These are phyloP conservation scores for Andricus curvator DNA, from an alignment of 2,888 invertebrate species.

Conservation along the genomic window DNA sequence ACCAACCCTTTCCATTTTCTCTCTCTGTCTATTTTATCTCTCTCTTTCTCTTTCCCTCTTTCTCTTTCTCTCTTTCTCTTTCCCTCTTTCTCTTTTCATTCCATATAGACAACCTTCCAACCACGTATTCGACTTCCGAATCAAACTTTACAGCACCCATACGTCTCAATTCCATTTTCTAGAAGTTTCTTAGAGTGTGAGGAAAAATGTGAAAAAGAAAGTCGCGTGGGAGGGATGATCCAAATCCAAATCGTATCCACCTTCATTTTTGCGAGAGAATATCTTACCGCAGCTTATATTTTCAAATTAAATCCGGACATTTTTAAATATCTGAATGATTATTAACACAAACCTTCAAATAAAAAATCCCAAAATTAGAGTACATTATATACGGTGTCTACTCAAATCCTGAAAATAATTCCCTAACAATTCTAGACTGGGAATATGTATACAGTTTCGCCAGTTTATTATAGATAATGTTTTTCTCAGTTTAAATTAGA, in stretches of 20 bases:
- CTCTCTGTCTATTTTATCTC: no score
- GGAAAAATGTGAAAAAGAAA: slow-evolving; percentile 31
- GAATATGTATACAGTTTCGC: no score
- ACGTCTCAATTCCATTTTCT: slow-evolving; percentile 63
- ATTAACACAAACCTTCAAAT: no score
- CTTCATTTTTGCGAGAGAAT: neutral
- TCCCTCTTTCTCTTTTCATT: slow-evolving; percentile 28
- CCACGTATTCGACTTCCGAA: slow-evolving; percentile 51
- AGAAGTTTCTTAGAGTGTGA: slow-evolving; percentile 51
- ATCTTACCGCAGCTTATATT: neutral
- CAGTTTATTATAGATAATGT: no score
- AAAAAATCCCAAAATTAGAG: neutral
- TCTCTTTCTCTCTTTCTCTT: slow-evolving; percentile 35
- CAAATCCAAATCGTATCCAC: slow-evolving; percentile 23
- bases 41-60: slow-evolving; percentile 33
- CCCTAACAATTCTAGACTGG: no score
- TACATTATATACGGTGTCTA: neutral
- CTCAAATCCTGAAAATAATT: no score
- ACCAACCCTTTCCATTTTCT: slow-evolving; percentile 21
- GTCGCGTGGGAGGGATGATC: neutral
- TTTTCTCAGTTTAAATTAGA: no score
- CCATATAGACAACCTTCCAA: slow-evolving; percentile 26
- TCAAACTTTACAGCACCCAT: slow-evolving; percentile 61
- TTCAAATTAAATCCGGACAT: no score
- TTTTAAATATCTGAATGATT: no score